Base-by-base conservation (phyloP, 2,888 invertebrate species). In the Epinotia nisella region DNA sequence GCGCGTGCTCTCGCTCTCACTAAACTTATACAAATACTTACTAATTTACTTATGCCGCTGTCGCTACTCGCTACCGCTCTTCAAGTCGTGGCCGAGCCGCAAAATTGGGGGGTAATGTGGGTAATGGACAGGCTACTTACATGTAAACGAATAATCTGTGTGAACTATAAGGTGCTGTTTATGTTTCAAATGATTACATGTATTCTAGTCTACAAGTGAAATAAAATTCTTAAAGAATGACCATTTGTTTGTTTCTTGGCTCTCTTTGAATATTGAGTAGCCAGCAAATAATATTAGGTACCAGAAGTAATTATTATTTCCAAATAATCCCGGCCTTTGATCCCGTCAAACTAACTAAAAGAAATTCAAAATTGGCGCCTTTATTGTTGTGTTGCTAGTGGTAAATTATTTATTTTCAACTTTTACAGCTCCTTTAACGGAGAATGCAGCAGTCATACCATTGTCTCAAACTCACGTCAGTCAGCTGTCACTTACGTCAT, bases 151-250 rank as follows among this genome's bases (percentile, higher is more conserved):
- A 70, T 62, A 59, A 75, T 62, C 53, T 78, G 49, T 81, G 79
- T 81, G 82, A 79, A 83, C 81, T 81, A 78, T 81, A 77, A 82
- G 90, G 87, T 90, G 89, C 88, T 90, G 83, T 84, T 84, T 84
- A 81, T 81, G 83, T 85, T 85, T 85, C 75, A 81, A 83, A 84
- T 82, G 83, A 83, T 88, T 90, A 68, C 61, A 72, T 72, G 83
- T 91, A 89, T 90, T 92, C 92, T 92, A 92, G 92, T 92, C 92
- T 88, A 85, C 81, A 88, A 82, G 82, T 82, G 76, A 82, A 90
- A 86, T 87, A 90, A 90, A 90, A 80, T 83, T 86, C 83, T 85
- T 77, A 78, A 75, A 75, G 71, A 75, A 75, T 74, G 55, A 69
- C 55, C 11, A 56, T 41, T 75, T 24, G 70, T 73, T 74, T 72